Conservation (phyloP, 1,140 invertebrate species). For the Cyrtorhinus lividipennis region DNA sequence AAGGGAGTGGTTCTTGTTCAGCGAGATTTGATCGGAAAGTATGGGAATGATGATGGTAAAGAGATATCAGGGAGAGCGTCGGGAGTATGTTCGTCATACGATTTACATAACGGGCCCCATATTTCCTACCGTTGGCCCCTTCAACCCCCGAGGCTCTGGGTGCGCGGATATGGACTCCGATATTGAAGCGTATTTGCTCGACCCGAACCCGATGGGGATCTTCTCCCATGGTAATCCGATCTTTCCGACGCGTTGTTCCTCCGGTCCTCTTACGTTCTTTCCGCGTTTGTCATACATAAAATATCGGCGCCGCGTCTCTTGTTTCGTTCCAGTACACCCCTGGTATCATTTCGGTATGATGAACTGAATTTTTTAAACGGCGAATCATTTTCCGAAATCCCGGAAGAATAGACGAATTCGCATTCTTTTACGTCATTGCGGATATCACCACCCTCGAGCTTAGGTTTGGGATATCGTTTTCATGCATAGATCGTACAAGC, state of each 20-base stretch:
- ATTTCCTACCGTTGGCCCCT: background rate
- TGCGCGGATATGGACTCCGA: background rate
- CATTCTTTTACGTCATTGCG: no score
- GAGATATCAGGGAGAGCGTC: background rate
- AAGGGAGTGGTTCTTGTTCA: background rate
- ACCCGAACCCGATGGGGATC: background rate
- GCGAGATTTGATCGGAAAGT: background rate
- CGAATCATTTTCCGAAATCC: no score
- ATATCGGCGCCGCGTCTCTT: no score
- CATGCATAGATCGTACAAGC: no score
- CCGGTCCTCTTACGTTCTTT: background rate
- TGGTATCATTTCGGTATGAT: no score
- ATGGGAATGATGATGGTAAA: background rate
- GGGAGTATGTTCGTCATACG: background rate
- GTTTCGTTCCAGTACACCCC: no score
- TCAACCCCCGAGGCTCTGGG: background rate
- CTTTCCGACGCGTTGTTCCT: background rate
- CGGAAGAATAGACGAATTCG: no score
- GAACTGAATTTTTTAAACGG: no score
- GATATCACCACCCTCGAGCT: no score
- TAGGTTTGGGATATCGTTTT: no score
- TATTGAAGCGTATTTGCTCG: background rate
- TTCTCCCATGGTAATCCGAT: background rate
- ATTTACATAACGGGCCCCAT: background rate
- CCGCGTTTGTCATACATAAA: no score